phyloP scores from a whole-genome alignment of 2,113 vertebrate genomes.

The Marcusenius ussheri region DNA sequence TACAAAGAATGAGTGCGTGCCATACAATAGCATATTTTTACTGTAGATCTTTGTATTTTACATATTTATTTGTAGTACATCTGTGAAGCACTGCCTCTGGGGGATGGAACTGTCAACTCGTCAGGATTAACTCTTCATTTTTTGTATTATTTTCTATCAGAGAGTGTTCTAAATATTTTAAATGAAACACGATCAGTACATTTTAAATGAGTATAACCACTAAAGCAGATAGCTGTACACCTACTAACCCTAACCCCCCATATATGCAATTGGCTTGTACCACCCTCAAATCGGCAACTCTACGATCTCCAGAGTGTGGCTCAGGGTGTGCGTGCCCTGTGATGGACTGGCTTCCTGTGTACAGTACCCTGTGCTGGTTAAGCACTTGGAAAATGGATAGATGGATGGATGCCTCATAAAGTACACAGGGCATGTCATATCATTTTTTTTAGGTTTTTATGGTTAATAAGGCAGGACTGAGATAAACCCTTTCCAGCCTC shows the following conservation, averaged over 20 bases:
- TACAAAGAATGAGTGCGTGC: background rate
- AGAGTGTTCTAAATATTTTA: background rate
- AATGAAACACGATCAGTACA: background rate
- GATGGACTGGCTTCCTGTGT: background rate
- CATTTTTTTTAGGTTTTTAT: background rate
- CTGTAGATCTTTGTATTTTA: background rate
- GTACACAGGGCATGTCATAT: background rate
- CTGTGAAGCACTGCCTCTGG: background rate
- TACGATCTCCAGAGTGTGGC: background rate
- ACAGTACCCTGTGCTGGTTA: background rate
- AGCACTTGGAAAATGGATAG: background rate
- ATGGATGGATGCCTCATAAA: background rate
- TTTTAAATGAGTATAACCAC: background rate
- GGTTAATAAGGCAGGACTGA: background rate
- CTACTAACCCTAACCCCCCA: background rate
- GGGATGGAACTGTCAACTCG: background rate
- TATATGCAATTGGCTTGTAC: background rate
- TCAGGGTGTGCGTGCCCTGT: background rate
- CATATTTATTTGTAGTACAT: background rate
- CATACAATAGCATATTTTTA: background rate
- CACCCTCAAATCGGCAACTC: background rate
- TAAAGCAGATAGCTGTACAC: background rate
- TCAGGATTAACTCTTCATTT: background rate
- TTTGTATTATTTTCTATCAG: background rate
- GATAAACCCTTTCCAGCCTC: background rate